Evolutionary conservation across 2,888 invertebrate genomes (phyloP), one percentile per base, ranked within the genome.

Genomic region (Chrysolina oricalcia): DNA sequence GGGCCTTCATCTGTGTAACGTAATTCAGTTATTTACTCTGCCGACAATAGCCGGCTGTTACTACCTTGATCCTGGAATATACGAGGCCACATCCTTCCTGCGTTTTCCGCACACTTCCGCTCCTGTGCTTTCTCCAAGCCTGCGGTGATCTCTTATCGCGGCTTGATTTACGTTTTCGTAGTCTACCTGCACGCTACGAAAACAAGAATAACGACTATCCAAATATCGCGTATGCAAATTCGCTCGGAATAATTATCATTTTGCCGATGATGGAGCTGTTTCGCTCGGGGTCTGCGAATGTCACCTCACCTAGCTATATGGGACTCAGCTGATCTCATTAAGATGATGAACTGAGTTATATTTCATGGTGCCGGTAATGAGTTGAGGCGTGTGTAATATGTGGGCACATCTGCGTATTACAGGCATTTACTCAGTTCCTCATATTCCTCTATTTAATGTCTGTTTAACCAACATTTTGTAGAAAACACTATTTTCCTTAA

Each of bases 51-150:
- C 78, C 78, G 77, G 80, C 76, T 81, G 80, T 78, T 78, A 78
- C 80, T 77, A 77, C 79, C 79, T 79, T 77, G 77, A 77, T 80
- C 79, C 80, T 59, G 78, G 78, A 81, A 80, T 80, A 78, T 79
- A 81, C 77, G 78, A 73, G 75, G 74, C 77, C 74, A 80, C 81
- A 81, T 81, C 81, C 81, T 81, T 81, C 80, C 81, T 76, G 77
- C 71, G 75, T 67, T 79, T 80, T 74, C 79, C 77, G 76, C 79
- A 76, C 62, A 78, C 80, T 77, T 79, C 81, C 79, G 76, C 75
- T 69, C 73, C 72, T 53, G 50, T 72, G 67, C 76, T 73, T 63
- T 70, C 67, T 59, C 72, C 56, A 69, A 75, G 73, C 76, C 73
- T 64, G 69, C 73, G 70, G 78, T 59, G 76, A 75, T 76, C 75